Evolutionary conservation across 2,797 vertebrate species (phyloP).

Genomic region (Octomys mimax): DNA sequence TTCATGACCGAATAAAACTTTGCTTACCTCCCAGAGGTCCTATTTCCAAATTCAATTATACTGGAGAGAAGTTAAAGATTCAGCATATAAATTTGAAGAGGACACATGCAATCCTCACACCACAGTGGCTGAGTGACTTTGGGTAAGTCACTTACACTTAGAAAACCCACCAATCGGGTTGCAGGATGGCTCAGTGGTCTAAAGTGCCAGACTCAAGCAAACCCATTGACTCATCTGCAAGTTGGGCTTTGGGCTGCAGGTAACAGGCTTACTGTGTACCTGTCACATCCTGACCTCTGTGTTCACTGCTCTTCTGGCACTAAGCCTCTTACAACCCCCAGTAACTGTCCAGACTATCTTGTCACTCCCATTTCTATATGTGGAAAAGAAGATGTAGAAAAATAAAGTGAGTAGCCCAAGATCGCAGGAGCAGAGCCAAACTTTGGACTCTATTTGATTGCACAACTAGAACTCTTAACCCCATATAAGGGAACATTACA

Average conservation of each 20-base stretch:
- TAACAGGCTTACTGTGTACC: neutral
- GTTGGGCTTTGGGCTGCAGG: neutral
- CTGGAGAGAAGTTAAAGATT: neutral
- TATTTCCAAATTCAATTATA: neutral
- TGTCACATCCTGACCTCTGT: neutral
- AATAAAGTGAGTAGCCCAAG: neutral
- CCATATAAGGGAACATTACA: neutral
- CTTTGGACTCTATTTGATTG: neutral
- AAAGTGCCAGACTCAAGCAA: too few species aligned
- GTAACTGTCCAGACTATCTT: neutral
- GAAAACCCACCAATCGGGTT: neutral
- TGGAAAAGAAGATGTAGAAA: neutral
- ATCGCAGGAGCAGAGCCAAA: neutral
- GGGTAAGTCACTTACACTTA: neutral
- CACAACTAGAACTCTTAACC: neutral
- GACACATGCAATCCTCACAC: neutral
- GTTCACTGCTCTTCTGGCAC: neutral
- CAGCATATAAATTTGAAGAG: neutral
- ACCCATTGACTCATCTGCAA: neutral
- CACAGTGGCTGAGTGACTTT: neutral
- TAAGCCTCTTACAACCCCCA: neutral
- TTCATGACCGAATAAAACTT: neutral
- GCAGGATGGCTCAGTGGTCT: too few species aligned
- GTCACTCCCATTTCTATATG: neutral
- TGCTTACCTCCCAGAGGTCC: neutral